Evolutionary conservation across 2,797 vertebrate species (phyloP).

Genomic region (Dryobates pubescens): DNA sequence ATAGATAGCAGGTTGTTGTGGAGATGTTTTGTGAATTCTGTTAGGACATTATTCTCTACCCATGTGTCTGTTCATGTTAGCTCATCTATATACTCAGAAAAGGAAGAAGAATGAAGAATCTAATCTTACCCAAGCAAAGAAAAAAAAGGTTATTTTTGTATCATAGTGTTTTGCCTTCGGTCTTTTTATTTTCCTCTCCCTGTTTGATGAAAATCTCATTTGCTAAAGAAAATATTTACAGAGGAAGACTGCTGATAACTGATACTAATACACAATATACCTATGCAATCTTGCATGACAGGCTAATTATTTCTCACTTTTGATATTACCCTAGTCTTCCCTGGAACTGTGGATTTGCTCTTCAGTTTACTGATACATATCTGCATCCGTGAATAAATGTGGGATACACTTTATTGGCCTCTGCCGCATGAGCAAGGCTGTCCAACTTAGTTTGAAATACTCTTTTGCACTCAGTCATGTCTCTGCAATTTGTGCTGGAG

Average conservation of each 20-base stretch:
- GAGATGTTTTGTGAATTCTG: background rate
- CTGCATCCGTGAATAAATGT: background rate
- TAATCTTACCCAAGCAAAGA: background rate
- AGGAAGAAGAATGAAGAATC: slow-evolving; percentile 1
- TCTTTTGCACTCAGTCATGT: background rate
- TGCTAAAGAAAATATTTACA: slow-evolving; percentile 51
- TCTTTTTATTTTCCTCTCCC: background rate
- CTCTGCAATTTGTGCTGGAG: background rate
- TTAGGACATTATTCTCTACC: background rate
- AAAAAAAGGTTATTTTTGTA: background rate
- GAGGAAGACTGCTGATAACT: slow-evolving; percentile 6
- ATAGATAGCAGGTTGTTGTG: background rate
- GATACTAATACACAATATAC: background rate
- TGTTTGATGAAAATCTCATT: slow-evolving; percentile 54
- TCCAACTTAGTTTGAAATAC: background rate
- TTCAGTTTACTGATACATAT: slow-evolving; percentile 13
- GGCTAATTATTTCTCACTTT: slow-evolving; percentile 49
- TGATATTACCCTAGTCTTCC: background rate
- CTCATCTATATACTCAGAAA: background rate
- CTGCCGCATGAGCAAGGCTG: background rate
- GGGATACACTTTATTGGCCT: background rate
- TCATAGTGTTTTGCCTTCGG: background rate
- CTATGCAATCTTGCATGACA: slow-evolving; percentile 26
- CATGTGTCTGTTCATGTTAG: background rate
- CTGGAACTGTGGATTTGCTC: slow-evolving; percentile 16